Evolutionary conservation across 2,888 invertebrate species (phyloP), one percentile per base, ranked within the genome.

Genomic region (Odontomyia ornata): DNA sequence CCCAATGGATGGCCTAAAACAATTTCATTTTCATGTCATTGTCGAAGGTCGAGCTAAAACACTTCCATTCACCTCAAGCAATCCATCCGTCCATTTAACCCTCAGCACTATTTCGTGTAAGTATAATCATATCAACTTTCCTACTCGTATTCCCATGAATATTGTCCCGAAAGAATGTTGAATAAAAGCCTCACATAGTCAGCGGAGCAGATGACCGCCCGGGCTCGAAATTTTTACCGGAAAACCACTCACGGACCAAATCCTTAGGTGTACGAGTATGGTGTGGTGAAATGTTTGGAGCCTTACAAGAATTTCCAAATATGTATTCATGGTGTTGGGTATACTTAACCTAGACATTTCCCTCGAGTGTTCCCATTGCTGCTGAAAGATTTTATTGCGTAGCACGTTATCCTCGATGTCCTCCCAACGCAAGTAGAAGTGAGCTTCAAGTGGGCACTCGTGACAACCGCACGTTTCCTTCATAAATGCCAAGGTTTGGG

Each of bases 1-100:
- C 21, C 60, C 4, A 47, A 27, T 4, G 47, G 47, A 69, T 69
- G 15, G 21, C 47, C 69, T 5, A 69, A 69, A 69, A 46, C 69
- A 69, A 69, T 69, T 69, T 69, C 69, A 18, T 69, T 69, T 36
- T 36, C 47, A 11, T 46, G 23, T 47, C 47, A 69, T 69, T 69
- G 69, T 46, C 11, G 15, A 69, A 69, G 69, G 69, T 47, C 69
- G 69, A 69, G 21, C 47, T 15, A 46, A 69, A 69, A 23, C n/a
- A 23, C 9, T 7, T 23, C 18, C 46, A 67, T 7, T 18, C 60
- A 60, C 5, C 21, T 60, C 15, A 4, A 52, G 2, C 52, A 4
- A 52, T 36, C 36, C 36, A 36, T 25, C 25, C 60, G 7, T 52
- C 25, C 60, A 60, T 23, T n/a, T 60, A 60, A n/a, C 52, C 52